phyloP scores from a whole-genome alignment of 2,797 vertebrate species.

The Adrianichthys oophorus region DNA sequence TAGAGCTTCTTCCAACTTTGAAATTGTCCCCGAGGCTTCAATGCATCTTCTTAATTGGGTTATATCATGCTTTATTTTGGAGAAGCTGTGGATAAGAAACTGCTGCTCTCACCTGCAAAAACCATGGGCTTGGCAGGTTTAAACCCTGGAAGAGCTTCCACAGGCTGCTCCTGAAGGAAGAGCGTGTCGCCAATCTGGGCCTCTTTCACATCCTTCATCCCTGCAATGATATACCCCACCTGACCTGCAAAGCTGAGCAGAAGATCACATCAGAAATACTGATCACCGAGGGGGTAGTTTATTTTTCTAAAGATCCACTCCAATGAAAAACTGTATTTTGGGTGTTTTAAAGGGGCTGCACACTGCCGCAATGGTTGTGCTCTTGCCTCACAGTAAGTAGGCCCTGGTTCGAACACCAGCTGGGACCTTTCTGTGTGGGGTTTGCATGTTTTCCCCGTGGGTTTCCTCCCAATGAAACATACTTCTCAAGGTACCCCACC shows the following conservation, averaged over 20 bases:
- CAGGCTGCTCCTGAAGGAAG: conserved; percentile 85
- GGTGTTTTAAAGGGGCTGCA: no score
- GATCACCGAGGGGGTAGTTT: no score
- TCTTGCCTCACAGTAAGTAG: no score
- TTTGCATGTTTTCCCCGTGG: no score
- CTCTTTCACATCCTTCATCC: conserved; percentile 97
- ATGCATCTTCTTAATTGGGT: not conserved
- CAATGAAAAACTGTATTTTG: no score
- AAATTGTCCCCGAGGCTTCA: not conserved
- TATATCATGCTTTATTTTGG: not conserved
- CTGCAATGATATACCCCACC: conserved; percentile 93
- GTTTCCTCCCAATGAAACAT: no score
- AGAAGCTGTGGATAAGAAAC: not conserved
- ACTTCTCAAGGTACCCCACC: no score
- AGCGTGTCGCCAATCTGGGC: conserved; percentile 98
- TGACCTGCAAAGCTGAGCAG: conserved; percentile 90
- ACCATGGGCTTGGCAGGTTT: conserved; percentile 97
- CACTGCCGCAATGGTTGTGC: no score
- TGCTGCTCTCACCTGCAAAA: conserved; percentile 85
- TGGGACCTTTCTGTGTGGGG: no score
- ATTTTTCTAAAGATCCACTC: no score
- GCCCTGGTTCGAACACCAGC: no score
- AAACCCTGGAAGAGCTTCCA: conserved; percentile 91
- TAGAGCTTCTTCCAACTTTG: not conserved
- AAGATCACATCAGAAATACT: not conserved